Evolutionary conservation across 2,888 invertebrate genomes (phyloP).

Genomic region (Ctena decussata): DNA sequence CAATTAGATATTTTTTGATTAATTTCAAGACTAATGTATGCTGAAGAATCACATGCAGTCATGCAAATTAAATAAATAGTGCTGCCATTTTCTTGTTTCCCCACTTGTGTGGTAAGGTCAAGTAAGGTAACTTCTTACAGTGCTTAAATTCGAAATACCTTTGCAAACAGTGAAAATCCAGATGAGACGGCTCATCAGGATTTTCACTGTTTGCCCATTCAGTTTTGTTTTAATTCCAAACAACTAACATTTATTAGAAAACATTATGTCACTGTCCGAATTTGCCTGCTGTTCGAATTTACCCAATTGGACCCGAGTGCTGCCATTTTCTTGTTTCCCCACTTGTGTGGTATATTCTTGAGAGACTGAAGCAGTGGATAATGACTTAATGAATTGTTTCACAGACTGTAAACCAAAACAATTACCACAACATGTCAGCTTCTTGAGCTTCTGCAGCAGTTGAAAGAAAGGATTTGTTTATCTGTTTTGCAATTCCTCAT

Average conservation of each 20-base stretch:
- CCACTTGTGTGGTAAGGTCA: slow-evolving; percentile 15
- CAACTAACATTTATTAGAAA: too few species aligned
- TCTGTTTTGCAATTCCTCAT: not conserved
- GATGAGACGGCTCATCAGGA: too few species aligned
- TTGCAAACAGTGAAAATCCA: too few species aligned
- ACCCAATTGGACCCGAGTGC: too few species aligned
- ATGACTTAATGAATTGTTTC: slow-evolving; percentile 12
- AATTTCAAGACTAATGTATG: not conserved
- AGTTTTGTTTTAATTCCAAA: too few species aligned
- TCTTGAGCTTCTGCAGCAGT: not conserved
- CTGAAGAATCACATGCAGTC: not conserved
- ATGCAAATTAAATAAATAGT: not conserved
- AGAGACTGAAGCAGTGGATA: not conserved
- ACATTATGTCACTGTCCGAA: too few species aligned
- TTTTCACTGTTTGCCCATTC: too few species aligned
- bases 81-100: not conserved
- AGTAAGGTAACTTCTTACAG: too few species aligned
- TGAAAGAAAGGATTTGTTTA: not conserved
- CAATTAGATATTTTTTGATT: not conserved
- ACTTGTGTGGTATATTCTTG: slow-evolving; percentile 11
- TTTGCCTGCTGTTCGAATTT: too few species aligned
- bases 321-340: not conserved
- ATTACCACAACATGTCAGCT: not conserved
- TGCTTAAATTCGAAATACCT: too few species aligned
- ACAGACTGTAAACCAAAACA: slow-evolving; percentile 4